Evolutionary conservation across 2,888 invertebrate genomes (phyloP), one percentile per base, ranked within the genome.

Genomic region (Osmoderma eremita): DNA sequence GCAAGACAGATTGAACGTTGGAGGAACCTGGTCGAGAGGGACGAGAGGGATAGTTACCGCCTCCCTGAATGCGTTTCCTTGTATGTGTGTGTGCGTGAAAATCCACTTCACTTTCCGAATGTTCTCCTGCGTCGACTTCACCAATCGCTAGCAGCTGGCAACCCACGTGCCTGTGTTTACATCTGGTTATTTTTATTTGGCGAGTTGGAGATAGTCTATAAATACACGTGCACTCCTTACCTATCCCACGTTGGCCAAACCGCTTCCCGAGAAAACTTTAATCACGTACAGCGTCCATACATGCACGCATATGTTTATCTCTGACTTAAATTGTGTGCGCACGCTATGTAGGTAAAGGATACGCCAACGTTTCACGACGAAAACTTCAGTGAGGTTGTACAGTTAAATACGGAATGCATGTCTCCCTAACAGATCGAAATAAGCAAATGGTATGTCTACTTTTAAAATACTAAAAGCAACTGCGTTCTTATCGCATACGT

Each of bases 141-240:
- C 41, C 58, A 22, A 15, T 41, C 30, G 51, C 22, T 39, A 24
- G 39, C 63, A 63, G 63, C 63, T 53, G 63, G 41, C 24, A 50
- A 24, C 56, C 50, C 65, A 56, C 65, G 65, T 65, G 65, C 48
- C 58, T 58, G 56, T 56, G 65, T 65, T 65, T 58, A 65, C 65
- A 58, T 56, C 58, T 65, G 65, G 56, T 65, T 58, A 58, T 65
- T 56, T 65, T 61, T 64, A 53, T 64, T 64, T 64, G 53, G 22
- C 53, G 63, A 45, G 45, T 45, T 58, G 24, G 18, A 61, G 30
- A 61, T 61, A 45, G 30, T 61, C 58, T 30, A 61, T 61, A 61
- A 61, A 61, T 61, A 61, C 15, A 42, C 30, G 15, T 30, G 58
- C 17, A 41, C 45, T 17, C 58, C 58, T 45, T 61, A 61, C 58